phyloP scores from a whole-genome alignment of 2,797 vertebrate genomes.

The Chelon labrosus region DNA sequence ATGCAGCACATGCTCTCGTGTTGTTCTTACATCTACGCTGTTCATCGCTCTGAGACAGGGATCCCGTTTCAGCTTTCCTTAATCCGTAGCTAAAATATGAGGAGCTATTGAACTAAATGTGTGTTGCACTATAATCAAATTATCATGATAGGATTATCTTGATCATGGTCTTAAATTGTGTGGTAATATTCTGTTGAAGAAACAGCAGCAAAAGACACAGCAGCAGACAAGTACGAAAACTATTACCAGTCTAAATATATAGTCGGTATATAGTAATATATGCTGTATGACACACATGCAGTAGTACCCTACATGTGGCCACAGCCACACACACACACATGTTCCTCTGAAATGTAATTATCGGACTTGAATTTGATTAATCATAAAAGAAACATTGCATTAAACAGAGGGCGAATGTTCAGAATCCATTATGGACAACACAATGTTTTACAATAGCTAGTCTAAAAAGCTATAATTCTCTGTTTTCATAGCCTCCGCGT shows the following conservation, averaged over 20 bases:
- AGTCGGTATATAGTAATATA: too few species aligned
- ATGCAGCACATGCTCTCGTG: slow-evolving; percentile 54
- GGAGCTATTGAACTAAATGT: background rate
- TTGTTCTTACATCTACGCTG: slow-evolving; percentile 22
- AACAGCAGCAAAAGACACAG: too few species aligned
- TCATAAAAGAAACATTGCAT: background rate
- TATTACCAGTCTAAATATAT: background rate
- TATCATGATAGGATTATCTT: background rate
- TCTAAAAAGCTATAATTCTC: slow-evolving; percentile 6
- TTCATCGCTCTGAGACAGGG: slow-evolving; percentile 9
- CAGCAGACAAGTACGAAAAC: background rate
- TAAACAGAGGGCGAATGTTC: background rate
- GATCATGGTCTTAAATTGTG: background rate
- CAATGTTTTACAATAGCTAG: slow-evolving; percentile 2
- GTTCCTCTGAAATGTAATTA: slow-evolving; percentile 5
- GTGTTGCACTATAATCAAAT: background rate
- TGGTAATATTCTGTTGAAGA: background rate
- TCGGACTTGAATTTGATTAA: slow-evolving; percentile 9
- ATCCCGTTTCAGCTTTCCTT: slow-evolving; percentile 14
- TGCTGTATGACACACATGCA: background rate
- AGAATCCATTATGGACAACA: background rate
- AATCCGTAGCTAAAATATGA: background rate
- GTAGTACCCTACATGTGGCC: background rate
- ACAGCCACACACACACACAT: background rate
- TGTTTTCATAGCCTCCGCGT: slow-evolving; percentile 21